A percentile compares a stretch with the other conserved stretches of the same genome.
Evolutionary conservation across 2,113 vertebrate genomes (phyloP).

Genomic region (Meles meles): DNA sequence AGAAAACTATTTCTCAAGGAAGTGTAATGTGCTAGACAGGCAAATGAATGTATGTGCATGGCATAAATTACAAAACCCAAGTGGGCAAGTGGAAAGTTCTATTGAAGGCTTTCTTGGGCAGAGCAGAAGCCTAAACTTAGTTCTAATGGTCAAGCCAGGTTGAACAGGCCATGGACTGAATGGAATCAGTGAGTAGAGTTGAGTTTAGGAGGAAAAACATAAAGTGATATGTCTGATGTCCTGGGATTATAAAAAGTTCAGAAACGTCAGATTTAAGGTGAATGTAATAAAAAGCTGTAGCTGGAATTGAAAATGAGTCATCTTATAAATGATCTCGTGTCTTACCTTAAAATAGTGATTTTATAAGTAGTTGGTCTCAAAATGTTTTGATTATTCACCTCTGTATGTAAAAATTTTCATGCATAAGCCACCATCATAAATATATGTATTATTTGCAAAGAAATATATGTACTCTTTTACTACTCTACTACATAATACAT

Average conservation of each 20-base stretch:
- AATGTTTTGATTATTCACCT: not conserved
- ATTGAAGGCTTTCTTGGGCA: not conserved
- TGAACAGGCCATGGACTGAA: not conserved
- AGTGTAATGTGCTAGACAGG: not conserved
- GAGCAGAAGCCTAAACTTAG: not conserved
- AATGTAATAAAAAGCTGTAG: not conserved
- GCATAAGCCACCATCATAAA: not conserved
- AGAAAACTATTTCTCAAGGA: not conserved
- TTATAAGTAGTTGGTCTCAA: not conserved
- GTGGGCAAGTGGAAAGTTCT: too few species aligned
- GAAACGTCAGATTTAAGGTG: not conserved
- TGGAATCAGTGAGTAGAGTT: not conserved
- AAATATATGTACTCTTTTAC: not conserved
- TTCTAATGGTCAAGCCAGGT: not conserved
- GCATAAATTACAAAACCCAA: not conserved
- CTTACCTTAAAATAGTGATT: not conserved
- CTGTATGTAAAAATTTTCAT: not conserved
- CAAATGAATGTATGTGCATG: not conserved
- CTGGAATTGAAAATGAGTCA: not conserved
- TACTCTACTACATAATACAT: not conserved
- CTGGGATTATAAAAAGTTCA: not conserved
- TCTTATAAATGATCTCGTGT: not conserved
- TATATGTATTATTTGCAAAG: not conserved
- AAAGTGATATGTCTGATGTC: not conserved
- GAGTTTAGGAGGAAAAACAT: not conserved